Conservation (phyloP, 2,888 invertebrate genomes). For the Octonoba sinensis region DNA sequence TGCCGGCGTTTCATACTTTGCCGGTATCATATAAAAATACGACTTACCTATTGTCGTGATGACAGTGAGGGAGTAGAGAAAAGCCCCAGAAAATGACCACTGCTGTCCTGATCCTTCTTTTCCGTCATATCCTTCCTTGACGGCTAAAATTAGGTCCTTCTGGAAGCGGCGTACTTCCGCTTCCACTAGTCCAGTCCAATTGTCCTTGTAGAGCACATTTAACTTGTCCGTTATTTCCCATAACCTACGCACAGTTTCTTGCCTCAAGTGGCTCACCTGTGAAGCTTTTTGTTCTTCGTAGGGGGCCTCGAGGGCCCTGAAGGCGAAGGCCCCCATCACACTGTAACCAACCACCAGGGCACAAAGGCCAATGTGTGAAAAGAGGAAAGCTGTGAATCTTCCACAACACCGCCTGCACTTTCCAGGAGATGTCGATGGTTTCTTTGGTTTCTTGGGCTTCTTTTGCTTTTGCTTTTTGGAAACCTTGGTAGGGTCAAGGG, state of each 20-base stretch:
- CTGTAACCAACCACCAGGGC: conserved; percentile 92
- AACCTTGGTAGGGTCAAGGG: conserved; percentile 29
- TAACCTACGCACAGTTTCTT: conserved; percentile 77
- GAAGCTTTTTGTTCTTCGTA: conserved; percentile 67
- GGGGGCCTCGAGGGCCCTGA: conserved; percentile 74
- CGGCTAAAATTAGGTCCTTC: conserved; percentile 77
- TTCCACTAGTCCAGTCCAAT: conserved; percentile 82
- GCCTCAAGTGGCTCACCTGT: conserved; percentile 76
- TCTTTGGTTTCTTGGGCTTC: conserved; percentile 33
- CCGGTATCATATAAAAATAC: neutral
- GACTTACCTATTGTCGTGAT: conserved; percentile 92
- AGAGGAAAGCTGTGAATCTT: conserved; percentile 90
- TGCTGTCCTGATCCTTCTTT: conserved; percentile 75
- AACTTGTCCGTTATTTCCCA: conserved; percentile 82
- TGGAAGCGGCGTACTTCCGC: conserved; percentile 76
- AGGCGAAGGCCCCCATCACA: conserved; percentile 91
- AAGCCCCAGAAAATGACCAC: conserved; percentile 93
- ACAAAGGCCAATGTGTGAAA: conserved; percentile 96
- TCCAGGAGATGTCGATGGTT: conserved; percentile 68
- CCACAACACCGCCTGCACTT: conserved; percentile 83
- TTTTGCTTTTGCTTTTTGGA: conserved; percentile 8
- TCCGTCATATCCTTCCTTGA: conserved; percentile 78
- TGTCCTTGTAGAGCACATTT: conserved; percentile 81
- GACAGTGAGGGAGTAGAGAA: conserved; percentile 92
- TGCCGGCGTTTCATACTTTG: too few species aligned